Base-by-base conservation (phyloP, 1,140 invertebrate species). In the Leguminivora glycinivorella region DNA sequence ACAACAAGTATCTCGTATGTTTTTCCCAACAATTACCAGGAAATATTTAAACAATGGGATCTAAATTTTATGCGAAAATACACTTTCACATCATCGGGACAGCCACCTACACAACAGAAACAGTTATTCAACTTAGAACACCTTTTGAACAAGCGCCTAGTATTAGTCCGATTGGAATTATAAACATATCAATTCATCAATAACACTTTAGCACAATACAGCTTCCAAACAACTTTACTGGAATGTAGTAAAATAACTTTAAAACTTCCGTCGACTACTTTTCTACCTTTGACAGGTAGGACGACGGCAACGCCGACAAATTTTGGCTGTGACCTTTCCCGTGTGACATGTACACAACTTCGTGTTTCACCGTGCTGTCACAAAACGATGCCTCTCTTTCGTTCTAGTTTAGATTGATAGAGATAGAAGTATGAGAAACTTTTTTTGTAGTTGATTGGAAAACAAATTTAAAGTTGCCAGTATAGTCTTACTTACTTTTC, bases 81-180 rank as follows among this genome's bases (percentile, higher is more conserved):
- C 85, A 91, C 89, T 91, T 91, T 91, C 89, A 89, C 89, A 89
- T 87, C 87, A 83, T 82, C 78, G 85, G 81, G 83, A 79, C 83
- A 86, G 86, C 89, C 87, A 91, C 89, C 87, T 89, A 91, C 89
- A 91, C 87, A 83, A 86, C 84, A 89, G 82, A 88, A 87, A 89
- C 87, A 89, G 87, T 87, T 88, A 87, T 83, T 80, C 74, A 82
- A 71, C 68, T 75, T 75, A 83, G 78, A 83, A 78, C 83, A 80
- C 71, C 67, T 63, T 63, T 7, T 17, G 12, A n/a, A 63, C 58
- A 31, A 63, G 25, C 26, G 58, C n/a, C 25, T 63, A 63, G 58
- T 17, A 31, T 31, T 63, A 17, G 58, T 63, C 58, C 58, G 58
- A 63, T 63, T 63, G 25, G 26, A 1, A 63, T 63, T 17, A 63